Conservation (phyloP, 2,797 vertebrate genomes). For the Anguilla anguilla region DNA sequence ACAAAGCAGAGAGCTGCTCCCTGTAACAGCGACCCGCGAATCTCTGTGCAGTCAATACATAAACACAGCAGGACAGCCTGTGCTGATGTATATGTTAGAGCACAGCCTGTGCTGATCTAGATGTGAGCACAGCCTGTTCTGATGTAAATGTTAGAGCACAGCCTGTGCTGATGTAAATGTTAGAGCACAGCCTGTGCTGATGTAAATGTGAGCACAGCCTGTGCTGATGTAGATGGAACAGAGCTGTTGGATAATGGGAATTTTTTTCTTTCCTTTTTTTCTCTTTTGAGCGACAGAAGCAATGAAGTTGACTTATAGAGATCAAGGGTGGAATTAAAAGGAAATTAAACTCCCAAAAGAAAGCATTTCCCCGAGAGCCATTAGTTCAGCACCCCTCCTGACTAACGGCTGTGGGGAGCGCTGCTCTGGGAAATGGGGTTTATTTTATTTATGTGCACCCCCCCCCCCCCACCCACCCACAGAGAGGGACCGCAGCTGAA, state of each 20-base stretch:
- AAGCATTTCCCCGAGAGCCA: background rate
- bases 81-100: background rate
- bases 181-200: background rate
- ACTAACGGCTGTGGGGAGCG: background rate
- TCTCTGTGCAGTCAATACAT: too few species aligned
- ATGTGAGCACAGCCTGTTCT: background rate
- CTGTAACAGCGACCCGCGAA: background rate
- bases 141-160: background rate
- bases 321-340: background rate
- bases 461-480: too few species aligned
- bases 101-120: background rate
- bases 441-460: too few species aligned
- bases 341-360: background rate
- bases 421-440: background rate
- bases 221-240: background rate
- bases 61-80: background rate
- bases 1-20: background rate
- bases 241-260: background rate
- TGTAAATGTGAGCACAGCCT: background rate
- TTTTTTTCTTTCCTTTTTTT: background rate
- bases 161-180: background rate
- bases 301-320: background rate
- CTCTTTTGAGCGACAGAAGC: conserved; percentile 4
- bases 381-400: background rate
- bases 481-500: too few species aligned